These are phyloP conservation scores for Athalia circularis DNA, from an alignment of 2,888 invertebrate species.

Conservation along the genomic window DNA sequence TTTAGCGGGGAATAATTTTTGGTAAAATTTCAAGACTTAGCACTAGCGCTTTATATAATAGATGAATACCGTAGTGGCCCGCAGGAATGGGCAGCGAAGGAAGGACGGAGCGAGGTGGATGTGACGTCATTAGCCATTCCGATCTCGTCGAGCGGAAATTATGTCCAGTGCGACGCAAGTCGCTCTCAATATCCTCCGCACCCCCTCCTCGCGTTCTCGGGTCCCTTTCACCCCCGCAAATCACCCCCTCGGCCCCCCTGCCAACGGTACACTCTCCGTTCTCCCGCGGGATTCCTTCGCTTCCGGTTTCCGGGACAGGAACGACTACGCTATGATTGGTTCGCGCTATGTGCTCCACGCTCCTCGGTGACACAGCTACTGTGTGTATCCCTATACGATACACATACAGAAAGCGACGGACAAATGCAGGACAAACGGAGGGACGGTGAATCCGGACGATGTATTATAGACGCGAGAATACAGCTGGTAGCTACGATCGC, in stretches of 20 bases:
- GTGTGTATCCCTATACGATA: not conserved
- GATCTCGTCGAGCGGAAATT: slow-evolving; percentile 75
- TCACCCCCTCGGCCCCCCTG: slow-evolving; percentile 52
- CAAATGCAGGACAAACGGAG: slow-evolving; percentile 6
- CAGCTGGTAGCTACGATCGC: not conserved
- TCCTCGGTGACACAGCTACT: slow-evolving; percentile 17
- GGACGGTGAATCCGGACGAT: not conserved
- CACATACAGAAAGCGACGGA: not conserved
- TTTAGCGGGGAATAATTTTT: no score
- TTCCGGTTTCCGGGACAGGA: slow-evolving; percentile 70
- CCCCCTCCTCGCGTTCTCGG: slow-evolving; percentile 47
- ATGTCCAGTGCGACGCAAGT: slow-evolving; percentile 73
- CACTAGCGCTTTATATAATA: no score
- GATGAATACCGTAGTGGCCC: not conserved
- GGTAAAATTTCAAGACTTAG: no score
- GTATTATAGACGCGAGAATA: no score
- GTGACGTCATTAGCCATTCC: slow-evolving; percentile 74
- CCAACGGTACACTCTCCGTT: slow-evolving; percentile 55
- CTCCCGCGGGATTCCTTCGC: slow-evolving; percentile 68
- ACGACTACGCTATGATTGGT: slow-evolving; percentile 66
- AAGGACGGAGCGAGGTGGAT: slow-evolving; percentile 61
- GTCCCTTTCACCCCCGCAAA: slow-evolving; percentile 53
- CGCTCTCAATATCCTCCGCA: slow-evolving; percentile 72
- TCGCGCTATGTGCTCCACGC: slow-evolving; percentile 49
- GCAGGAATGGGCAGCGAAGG: not conserved